Evolutionary conservation across 1,140 invertebrate species (phyloP), one percentile per base, ranked within the genome.

Genomic region (Heliconius congener): DNA sequence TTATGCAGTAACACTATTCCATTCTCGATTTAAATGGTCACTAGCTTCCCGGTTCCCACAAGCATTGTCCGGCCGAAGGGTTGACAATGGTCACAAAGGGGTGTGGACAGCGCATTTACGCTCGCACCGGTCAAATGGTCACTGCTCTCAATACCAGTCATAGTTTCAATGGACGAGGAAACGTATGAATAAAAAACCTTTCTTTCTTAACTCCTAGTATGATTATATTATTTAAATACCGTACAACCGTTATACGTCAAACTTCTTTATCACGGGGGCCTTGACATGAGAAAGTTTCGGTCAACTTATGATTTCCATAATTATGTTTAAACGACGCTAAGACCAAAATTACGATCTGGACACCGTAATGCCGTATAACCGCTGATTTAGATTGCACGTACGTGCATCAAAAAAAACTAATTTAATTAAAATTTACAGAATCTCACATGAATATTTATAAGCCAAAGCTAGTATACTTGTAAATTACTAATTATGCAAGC

Each of bases 41-140:
- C 79, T 82, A 27, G 74, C 89, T 92, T 92, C 91, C 91, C 91
- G 89, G 88, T 94, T 94, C 92, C 91, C 92, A 94, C 82, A 84
- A 77, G 83, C 86, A 87, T 92, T 92, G 90, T 91, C 77, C 82
- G 76, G 81, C 86, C 89, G 89, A 92, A 93, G 90, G 91, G 89
- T 88, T 87, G 79, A 93, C 90, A 93, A 93, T 90, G 79, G 80
- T 46, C 84, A 93, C 89, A 94, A 94, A 91, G 83, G 89, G 90
- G 93, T 94, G 93, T 89, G 88, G 93, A 94, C 91, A 94, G 91
- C 91, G 85, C 75, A 79, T 78, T 78, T 46, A 82, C 80, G 79
- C 88, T 85, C 81, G 84, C 89, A 89, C 91, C 90, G 91, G 92
- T 93, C 91, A 94, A 93, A 94, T 93, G 93, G 91, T 90, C 91